phyloP scores from a whole-genome alignment of 2,888 invertebrate species.

The Ceraclea dissimilis region DNA sequence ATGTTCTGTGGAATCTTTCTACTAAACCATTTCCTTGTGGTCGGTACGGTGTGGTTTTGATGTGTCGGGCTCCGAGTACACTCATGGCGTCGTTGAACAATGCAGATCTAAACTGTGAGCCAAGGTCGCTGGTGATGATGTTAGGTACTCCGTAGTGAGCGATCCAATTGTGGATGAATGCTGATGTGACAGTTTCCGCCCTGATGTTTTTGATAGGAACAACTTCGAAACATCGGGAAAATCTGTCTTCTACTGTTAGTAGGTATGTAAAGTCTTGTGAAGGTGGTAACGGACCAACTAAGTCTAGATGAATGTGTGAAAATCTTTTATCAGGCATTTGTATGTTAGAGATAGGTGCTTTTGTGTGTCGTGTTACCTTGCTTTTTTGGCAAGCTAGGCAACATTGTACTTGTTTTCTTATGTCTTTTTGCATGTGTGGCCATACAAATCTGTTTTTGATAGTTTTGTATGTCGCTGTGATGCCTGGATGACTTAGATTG shows the following conservation, averaged over 20 bases:
- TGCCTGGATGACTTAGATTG: conserved; percentile 26
- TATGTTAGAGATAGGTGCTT: conserved; percentile 24
- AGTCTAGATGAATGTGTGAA: conserved; percentile 29
- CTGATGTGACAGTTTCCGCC: conserved; percentile 1
- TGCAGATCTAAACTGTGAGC: conserved; percentile 22
- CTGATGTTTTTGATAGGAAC: conserved; percentile 27
- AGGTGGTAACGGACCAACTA: conserved; percentile 25
- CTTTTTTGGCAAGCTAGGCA: conserved; percentile 29
- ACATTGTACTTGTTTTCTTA: conserved; percentile 25
- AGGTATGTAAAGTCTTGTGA: background rate
- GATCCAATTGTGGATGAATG: conserved; percentile 26
- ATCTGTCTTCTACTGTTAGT: conserved; percentile 30
- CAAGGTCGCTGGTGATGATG: conserved; percentile 25
- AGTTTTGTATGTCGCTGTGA: conserved; percentile 21
- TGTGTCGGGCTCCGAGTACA: conserved; percentile 22
- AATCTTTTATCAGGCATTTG: conserved; percentile 26
- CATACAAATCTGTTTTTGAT: conserved; percentile 30
- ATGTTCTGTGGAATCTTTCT: conserved; percentile 26
- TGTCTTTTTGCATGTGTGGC: conserved; percentile 30
- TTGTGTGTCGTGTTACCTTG: conserved; percentile 28
- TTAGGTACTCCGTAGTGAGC: conserved; percentile 26
- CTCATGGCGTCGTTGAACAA: conserved; percentile 21
- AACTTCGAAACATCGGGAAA: conserved; percentile 35
- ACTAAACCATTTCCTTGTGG: conserved; percentile 25
- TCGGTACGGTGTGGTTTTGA: conserved; percentile 25